Conservation (phyloP, 2,113 vertebrate species). For the Proteles cristata region DNA sequence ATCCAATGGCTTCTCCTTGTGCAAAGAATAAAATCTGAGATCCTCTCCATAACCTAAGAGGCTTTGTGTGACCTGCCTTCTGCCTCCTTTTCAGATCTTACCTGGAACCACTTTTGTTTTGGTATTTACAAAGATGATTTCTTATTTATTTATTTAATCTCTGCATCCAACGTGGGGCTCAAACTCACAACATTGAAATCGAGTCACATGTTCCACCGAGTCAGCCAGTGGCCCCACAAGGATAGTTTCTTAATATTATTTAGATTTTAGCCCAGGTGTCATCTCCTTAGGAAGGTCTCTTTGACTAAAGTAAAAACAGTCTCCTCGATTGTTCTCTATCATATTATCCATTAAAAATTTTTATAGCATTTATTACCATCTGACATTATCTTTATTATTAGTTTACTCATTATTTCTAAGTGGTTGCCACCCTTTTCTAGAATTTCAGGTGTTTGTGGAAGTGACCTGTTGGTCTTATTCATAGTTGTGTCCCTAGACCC, state of each 20-base stretch:
- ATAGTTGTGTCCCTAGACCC: neutral
- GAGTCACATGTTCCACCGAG: neutral
- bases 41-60: neutral
- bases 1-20: neutral
- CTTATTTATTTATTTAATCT: neutral
- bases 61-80: neutral
- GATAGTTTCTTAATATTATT: neutral
- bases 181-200: neutral
- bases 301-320: slow-evolving; percentile 34
- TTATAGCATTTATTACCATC: neutral
- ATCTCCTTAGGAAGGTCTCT: neutral
- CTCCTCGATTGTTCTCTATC: neutral
- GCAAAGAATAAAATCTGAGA: slow-evolving; percentile 30
- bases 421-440: neutral
- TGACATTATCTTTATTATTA: neutral
- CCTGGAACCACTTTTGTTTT: neutral
- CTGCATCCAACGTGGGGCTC: neutral
- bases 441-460: neutral
- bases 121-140: neutral
- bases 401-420: neutral
- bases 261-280: neutral
- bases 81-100: neutral
- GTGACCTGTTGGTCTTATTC: neutral
- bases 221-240: neutral
- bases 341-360: neutral